These are phyloP conservation scores for Microcebus tavaratra DNA, from an alignment of 2,113 vertebrate species.

Conservation along the genomic window DNA sequence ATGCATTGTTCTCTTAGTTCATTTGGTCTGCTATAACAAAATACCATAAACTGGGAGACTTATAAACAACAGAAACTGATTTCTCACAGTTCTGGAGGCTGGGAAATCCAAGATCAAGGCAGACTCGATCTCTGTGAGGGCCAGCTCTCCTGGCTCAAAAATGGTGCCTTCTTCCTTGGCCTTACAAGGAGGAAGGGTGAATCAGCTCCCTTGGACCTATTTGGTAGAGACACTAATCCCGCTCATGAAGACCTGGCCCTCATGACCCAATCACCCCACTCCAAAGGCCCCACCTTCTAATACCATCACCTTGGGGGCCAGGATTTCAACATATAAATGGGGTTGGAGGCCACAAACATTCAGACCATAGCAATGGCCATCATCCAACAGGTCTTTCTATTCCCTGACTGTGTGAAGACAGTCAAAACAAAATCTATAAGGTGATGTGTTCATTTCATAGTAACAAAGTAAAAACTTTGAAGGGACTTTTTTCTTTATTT, in stretches of 20 bases:
- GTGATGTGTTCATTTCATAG: not conserved
- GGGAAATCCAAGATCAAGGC: not conserved
- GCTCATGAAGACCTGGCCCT: not conserved
- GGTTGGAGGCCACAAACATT: not conserved
- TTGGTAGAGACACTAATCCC: not conserved
- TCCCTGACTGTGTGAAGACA: not conserved
- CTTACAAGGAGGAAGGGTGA: not conserved
- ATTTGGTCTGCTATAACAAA: not conserved
- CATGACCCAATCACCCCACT: not conserved
- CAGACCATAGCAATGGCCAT: not conserved
- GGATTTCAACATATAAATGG: not conserved
- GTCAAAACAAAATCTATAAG: not conserved
- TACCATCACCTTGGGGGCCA: not conserved
- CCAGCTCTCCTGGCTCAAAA: not conserved
- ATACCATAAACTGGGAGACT: not conserved
- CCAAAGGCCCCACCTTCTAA: not conserved
- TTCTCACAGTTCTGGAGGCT: not conserved
- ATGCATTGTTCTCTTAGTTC: not conserved
- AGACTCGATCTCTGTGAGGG: not conserved
- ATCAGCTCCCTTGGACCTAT: not conserved
- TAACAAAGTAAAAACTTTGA: not conserved
- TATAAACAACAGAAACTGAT: not conserved
- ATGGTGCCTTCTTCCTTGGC: not conserved
- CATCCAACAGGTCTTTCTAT: not conserved
- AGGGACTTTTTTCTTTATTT: not conserved